A percentile compares a stretch with the other conserved stretches of the same genome.
These are phyloP conservation scores for Venustaconcha ellipsiformis DNA, from an alignment of 1,140 invertebrate species.

Conservation along the genomic window DNA sequence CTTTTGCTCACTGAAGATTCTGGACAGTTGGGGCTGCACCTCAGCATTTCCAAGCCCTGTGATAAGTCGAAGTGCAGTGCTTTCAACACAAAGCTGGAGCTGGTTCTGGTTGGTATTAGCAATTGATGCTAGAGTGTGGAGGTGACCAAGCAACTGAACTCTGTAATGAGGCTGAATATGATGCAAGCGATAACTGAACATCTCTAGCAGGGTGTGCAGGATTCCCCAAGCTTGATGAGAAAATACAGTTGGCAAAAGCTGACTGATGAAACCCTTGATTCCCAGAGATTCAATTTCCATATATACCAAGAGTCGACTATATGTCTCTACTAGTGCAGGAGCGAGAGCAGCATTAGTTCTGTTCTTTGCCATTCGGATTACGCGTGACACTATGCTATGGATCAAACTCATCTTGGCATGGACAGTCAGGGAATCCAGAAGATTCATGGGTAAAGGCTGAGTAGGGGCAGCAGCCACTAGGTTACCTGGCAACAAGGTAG, in stretches of 20 bases:
- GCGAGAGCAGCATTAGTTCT: conserved; percentile 84
- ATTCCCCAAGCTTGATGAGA: conserved; percentile 95
- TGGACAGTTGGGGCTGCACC: conserved; percentile 85
- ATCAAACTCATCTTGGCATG: conserved; percentile 99
- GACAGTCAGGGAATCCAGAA: conserved; percentile 94
- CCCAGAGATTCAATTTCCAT: conserved; percentile 97
- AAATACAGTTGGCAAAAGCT: conserved; percentile 89
- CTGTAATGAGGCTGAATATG: conserved; percentile 96
- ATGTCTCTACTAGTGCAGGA: conserved; percentile 94
- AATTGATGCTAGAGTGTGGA: conserved; percentile 87
- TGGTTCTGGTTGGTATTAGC: conserved; percentile 96
- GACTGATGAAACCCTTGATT: conserved; percentile 96
- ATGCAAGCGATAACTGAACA: conserved; percentile 96
- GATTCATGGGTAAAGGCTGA: conserved; percentile 89
- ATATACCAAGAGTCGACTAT: conserved; percentile 91
- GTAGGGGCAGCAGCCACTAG: conserved; percentile 73
- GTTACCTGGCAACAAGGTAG: conserved; percentile 64
- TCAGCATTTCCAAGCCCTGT: conserved; percentile 92
- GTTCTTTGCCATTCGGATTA: conserved; percentile 88
- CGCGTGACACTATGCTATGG: conserved; percentile 90
- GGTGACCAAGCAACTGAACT: conserved; percentile 89
- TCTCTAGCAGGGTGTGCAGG: conserved; percentile 92
- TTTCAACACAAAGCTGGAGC: conserved; percentile 94
- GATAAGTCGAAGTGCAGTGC: conserved; percentile 90
- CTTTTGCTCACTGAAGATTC: conserved; percentile 89